Base-by-base conservation (phyloP, 2,113 vertebrate species). In the Cebidichthys violaceus region DNA sequence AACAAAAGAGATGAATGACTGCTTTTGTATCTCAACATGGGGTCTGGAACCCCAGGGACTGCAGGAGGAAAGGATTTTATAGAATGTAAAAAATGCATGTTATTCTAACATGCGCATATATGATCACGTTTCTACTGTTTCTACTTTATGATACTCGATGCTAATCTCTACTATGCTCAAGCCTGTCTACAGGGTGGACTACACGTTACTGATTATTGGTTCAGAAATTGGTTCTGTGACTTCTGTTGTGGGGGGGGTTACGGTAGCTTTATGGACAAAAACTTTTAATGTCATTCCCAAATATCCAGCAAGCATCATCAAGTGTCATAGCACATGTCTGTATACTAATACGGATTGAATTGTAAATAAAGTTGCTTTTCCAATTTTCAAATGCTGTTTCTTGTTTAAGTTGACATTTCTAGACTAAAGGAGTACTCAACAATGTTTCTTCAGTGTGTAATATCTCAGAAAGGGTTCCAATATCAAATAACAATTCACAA, bases 321-420 rank as follows among this genome's bases (percentile, higher is more conserved):
- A 14, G 6, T 61, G 41, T 68, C 31, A 68, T 70, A 70, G 6
- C 14, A 67, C 59, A n/a, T 59, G 11, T 83, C 22, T 70, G 27
- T 66, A 9, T 45, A 47, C 14, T 79, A 6, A 39, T 54, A 47
- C 22, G 57, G 37, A 74, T 10, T 65, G 22, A 72, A 52, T 35
- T 89, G 79, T 91, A 85, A 91, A 91, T 91, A 91, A 90, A 91
- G 13, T 18, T 2, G 1, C 65, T 75, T 70, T 76, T 61, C 47
- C 35, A 77, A 14, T 55, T 73, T 71, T 7, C 10, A 5, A 7
- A 20, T 43, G 20, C 64, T 55, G 70, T 31, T 39, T 78, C 14
- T 66, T 64, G 4, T 61, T 77, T 65, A 13, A 13, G 0, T 43
- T 4, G 0, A 20, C 35, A 20, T 66, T 59, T 29, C 62, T 13